Evolutionary conservation across 2,113 vertebrate genomes (phyloP), one percentile per base, ranked within the genome.

Genomic region (Eretmodus cyanostictus): DNA sequence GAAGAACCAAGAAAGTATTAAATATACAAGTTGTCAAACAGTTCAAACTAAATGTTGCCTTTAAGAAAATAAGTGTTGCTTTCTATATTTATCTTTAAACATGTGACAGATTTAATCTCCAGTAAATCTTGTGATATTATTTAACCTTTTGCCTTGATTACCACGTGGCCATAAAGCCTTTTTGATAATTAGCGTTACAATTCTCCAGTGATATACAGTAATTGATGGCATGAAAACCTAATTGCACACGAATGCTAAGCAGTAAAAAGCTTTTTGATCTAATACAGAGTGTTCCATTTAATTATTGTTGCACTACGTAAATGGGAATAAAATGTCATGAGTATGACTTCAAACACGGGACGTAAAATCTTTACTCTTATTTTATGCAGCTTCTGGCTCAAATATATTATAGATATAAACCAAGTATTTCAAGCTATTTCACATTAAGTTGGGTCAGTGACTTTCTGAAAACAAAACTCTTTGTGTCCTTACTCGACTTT

Each of bases 401-500:
- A 47, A 22, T 4, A n/a, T 36, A 83, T 82, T 16, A 57, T 17
- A 54, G 38, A 42, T 81, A 1, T 5, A 10, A 34, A 17, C 4
- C 40, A 68, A 10, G 6, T 49, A 29, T 71, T 68, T 51, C 4
- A 57, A 53, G n/a, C 14, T 31, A 29, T 71, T 83, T 57, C 49
- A 85, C 16, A 51, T 17, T 45, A 6, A 54, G 9, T 24, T 63
- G 4, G 5, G 6, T 82, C 7, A 49, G 12, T 53, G 42, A 59
- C 19, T 66, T 57, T 80, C 45, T 34, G 19, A 5, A 57, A 19
- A 84, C 14, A 81, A 22, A 40, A 24, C 22, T 19, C 16, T 12
- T 22, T 45, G 66, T 12, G 6, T 55, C 92, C 97, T 97, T 96
- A 98, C 97, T 84, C 83, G 97, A 95, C 29, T 90, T 89, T 91